phyloP scores from a whole-genome alignment of 2,888 invertebrate genomes.

The Hoplodrina blanda region DNA sequence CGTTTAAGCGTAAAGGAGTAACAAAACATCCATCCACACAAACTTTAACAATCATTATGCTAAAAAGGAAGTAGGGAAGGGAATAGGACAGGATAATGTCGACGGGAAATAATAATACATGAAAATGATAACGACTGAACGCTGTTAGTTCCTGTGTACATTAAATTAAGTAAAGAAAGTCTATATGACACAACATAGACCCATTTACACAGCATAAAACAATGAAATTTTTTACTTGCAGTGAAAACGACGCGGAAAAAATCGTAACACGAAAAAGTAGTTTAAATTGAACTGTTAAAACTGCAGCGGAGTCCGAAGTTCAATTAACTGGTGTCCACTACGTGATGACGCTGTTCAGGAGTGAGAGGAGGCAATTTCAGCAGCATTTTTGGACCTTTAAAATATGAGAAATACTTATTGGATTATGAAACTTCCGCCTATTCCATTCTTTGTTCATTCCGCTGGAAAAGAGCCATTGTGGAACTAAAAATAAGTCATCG shows the following conservation, averaged over 20 bases:
- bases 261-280: slow-evolving; percentile 7
- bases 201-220: not conserved
- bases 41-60: no score
- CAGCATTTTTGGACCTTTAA: not conserved
- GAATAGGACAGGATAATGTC: no score
- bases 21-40: no score
- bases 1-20: no score
- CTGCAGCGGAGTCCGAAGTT: slow-evolving; percentile 23
- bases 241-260: slow-evolving; percentile 3
- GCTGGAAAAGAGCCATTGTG: not conserved
- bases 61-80: no score
- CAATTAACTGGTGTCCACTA: slow-evolving; percentile 51
- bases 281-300: slow-evolving; percentile 48
- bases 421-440: not conserved
- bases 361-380: not conserved
- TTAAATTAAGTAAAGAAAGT: not conserved
- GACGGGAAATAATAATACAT: not conserved
- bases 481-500: no score
- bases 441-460: not conserved
- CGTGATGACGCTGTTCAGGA: slow-evolving; percentile 21
- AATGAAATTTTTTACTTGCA: not conserved
- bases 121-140: not conserved
- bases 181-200: not conserved
- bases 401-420: not conserved
- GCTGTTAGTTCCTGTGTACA: not conserved